phyloP scores from a whole-genome alignment of 1,140 invertebrate species.

The Drosophila novamexicana region DNA sequence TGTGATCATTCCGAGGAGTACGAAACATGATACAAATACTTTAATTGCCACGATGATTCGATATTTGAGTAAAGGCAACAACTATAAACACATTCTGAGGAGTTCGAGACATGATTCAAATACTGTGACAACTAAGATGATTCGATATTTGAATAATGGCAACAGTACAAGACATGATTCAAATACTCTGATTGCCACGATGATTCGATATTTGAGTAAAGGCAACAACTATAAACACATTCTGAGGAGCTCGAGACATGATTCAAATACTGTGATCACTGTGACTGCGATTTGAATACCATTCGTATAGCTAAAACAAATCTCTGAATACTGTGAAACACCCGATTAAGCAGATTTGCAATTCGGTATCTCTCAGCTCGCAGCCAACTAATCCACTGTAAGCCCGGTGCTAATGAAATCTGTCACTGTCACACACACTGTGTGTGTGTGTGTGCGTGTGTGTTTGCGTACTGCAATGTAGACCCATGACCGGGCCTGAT shows the following conservation, averaged over 20 bases:
- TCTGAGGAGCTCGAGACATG: background rate
- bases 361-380: background rate
- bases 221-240: background rate
- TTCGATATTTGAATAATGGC: too few relatives aligned
- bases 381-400: background rate
- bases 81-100: background rate
- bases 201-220: background rate
- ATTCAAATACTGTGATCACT: background rate
- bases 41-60: background rate
- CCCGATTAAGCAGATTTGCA: too few relatives aligned
- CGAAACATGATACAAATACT: background rate
- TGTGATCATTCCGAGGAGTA: background rate
- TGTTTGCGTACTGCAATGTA: conserved; percentile 2
- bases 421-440: background rate
- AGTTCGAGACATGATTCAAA: background rate
- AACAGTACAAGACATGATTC: background rate
- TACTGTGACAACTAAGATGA: background rate
- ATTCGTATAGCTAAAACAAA: background rate
- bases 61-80: background rate
- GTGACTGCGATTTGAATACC: background rate
- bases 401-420: background rate
- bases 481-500: background rate
- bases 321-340: too few relatives aligned
- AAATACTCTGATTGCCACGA: background rate
- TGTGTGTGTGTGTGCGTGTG: background rate